A percentile compares a stretch with the other conserved stretches of the same genome.
Conservation (phyloP, 2,113 vertebrate species). For the Microtus oregoni region DNA sequence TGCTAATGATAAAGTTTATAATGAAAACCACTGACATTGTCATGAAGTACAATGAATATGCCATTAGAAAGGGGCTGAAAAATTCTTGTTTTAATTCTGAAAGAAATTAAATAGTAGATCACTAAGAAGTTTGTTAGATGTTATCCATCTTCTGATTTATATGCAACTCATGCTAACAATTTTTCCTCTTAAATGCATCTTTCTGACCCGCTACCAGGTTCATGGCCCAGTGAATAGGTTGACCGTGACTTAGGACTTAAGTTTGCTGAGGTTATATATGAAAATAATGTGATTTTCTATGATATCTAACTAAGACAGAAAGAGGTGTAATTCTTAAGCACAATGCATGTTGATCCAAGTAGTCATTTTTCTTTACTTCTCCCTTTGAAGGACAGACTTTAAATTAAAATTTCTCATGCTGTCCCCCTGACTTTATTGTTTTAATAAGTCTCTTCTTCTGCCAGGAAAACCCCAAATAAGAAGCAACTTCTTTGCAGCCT, state of each 20-base stretch:
- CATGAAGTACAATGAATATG: not conserved
- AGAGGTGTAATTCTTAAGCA: not conserved
- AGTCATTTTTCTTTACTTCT: not conserved
- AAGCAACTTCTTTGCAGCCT: not conserved
- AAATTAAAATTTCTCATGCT: not conserved
- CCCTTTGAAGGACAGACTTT: not conserved
- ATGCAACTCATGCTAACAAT: not conserved
- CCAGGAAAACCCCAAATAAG: not conserved
- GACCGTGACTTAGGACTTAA: not conserved
- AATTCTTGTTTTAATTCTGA: not conserved
- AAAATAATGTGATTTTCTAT: not conserved
- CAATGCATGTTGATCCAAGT: not conserved
- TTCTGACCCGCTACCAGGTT: not conserved
- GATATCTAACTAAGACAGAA: not conserved
- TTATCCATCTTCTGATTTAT: not conserved
- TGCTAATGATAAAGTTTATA: not conserved
- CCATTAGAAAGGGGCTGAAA: not conserved
- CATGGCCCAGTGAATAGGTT: fast-evolving
- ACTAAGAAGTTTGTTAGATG: not conserved
- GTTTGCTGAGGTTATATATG: not conserved
- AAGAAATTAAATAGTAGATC: not conserved
- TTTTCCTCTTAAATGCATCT: not conserved
- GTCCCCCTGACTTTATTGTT: not conserved
- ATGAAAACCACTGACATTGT: not conserved
- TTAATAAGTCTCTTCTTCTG: not conserved